Percentiles rank a stretch among this genome's conserved stretches.
Conservation (phyloP, 2,797 vertebrate species). For the Protonibea diacanthus region DNA sequence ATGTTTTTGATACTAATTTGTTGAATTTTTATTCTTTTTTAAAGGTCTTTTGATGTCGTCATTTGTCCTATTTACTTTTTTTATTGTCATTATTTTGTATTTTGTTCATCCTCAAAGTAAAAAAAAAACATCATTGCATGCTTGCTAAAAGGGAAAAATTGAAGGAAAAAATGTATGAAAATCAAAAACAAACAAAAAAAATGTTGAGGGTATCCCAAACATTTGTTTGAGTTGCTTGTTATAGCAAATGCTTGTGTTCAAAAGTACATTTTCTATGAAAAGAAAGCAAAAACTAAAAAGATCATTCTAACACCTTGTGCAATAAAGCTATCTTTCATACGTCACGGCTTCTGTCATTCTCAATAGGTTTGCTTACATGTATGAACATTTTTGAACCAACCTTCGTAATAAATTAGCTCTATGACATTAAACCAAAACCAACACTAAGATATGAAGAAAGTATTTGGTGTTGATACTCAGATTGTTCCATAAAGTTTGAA, state of each 20-base stretch:
- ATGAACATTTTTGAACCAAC: slow-evolving; percentile 1
- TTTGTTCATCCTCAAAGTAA: slow-evolving; percentile 82
- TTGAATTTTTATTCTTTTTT: slow-evolving; percentile 85
- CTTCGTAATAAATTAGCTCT: neutral
- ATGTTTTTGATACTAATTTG: slow-evolving; percentile 86
- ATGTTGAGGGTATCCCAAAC: slow-evolving; percentile 86
- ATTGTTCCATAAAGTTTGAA: neutral
- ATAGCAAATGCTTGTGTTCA: slow-evolving; percentile 99
- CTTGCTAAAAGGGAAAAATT: slow-evolving; percentile 90
- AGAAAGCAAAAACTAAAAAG: slow-evolving; percentile 92
- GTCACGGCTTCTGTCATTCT: slow-evolving; percentile 81
- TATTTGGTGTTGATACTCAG: neutral
- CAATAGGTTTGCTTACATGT: slow-evolving; percentile 42
- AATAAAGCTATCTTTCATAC: slow-evolving; percentile 99
- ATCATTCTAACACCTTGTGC: slow-evolving; percentile 97
- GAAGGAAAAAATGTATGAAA: slow-evolving; percentile 83
- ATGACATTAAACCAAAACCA: neutral
- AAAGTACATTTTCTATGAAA: slow-evolving; percentile 95
- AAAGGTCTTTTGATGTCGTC: slow-evolving; percentile 83
- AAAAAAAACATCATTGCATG: slow-evolving; percentile 94
- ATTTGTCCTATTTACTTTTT: slow-evolving; percentile 85
- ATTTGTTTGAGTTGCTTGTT: slow-evolving; percentile 93
- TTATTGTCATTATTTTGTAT: slow-evolving; percentile 89
- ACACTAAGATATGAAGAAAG: neutral
- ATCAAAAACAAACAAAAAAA: slow-evolving; percentile 86